Conservation (phyloP, 1,140 invertebrate genomes). For the Drosophila tropicalis region DNA sequence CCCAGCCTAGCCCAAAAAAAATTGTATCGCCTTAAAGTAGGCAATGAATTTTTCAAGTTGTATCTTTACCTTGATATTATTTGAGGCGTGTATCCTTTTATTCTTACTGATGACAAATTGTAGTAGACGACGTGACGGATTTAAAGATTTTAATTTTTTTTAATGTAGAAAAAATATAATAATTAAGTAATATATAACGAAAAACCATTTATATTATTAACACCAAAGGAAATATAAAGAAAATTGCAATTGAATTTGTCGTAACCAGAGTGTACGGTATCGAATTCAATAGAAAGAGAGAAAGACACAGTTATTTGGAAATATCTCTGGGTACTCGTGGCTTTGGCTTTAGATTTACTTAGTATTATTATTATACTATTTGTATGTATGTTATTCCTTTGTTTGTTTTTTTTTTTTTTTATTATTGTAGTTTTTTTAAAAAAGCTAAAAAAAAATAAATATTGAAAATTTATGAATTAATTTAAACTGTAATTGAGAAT, state of each 20-base stretch:
- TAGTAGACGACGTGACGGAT: constrained; percentile 80
- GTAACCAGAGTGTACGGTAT: not conserved
- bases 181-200: constrained; percentile 15
- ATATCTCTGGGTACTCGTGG: not conserved
- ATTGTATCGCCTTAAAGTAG: constrained; percentile 43
- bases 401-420: not conserved
- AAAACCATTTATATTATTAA: constrained; percentile 1
- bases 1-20: constrained; percentile 45
- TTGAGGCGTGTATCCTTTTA: not conserved
- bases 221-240: constrained; percentile 5
- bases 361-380: constrained; percentile 28
- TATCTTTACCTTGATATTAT: constrained; percentile 11
- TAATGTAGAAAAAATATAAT: constrained; percentile 50
- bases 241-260: not conserved
- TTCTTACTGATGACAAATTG: constrained; percentile 73
- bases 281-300: not conserved
- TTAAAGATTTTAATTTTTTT: constrained; percentile 71
- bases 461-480: constrained; percentile 47
- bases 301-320: not conserved
- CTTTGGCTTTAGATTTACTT: constrained; percentile 2
- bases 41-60: constrained; percentile 32
- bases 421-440: constrained; percentile 29
- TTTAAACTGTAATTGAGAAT: constrained; percentile 27
- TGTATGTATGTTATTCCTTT: constrained; percentile 19
- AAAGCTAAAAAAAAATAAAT: constrained; percentile 45